A percentile compares a stretch with the other conserved stretches of the same genome.
Conservation (phyloP, 2,888 invertebrate species). For the Synergus laeviventris region DNA sequence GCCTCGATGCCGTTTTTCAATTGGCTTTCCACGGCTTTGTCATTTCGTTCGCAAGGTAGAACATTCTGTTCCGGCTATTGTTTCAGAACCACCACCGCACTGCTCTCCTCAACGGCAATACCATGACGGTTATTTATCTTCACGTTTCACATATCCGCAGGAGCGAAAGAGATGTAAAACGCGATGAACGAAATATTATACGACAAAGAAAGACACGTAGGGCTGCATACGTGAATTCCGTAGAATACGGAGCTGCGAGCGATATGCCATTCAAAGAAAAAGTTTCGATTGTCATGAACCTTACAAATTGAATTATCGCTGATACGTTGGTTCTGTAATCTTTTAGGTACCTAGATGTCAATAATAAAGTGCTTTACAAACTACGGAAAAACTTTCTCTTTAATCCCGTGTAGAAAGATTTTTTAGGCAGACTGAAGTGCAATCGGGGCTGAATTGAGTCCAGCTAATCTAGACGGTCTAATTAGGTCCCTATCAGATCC, state of each 20-base stretch:
- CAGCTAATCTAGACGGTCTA: too few relatives aligned
- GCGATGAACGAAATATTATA: slow-evolving; percentile 46
- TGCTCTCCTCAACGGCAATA: slow-evolving; percentile 53
- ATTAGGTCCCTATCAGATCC: too few relatives aligned
- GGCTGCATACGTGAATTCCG: neutral
- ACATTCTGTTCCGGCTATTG: slow-evolving; percentile 58
- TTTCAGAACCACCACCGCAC: slow-evolving; percentile 52
- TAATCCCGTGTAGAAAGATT: neutral
- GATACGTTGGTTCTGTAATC: neutral
- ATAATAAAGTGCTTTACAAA: neutral
- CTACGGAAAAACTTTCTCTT: neutral
- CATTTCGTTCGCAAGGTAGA: slow-evolving; percentile 54
- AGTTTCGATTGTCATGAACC: slow-evolving; percentile 25
- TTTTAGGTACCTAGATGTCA: neutral
- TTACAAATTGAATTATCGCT: neutral
- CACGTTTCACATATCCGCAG: slow-evolving; percentile 52
- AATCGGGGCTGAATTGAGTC: too few relatives aligned
- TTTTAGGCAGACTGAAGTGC: too few relatives aligned
- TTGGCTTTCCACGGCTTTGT: slow-evolving; percentile 63
- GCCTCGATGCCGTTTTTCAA: slow-evolving; percentile 69
- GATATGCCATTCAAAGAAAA: slow-evolving; percentile 24
- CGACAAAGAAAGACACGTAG: slow-evolving; percentile 40
- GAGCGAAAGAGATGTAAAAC: slow-evolving; percentile 45
- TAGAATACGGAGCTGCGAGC: neutral
- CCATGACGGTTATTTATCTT: slow-evolving; percentile 59